A percentile compares a stretch with the other conserved stretches of the same genome.
Evolutionary conservation across 2,113 vertebrate species (phyloP).

Genomic region (Tenebrosternarchus preto): DNA sequence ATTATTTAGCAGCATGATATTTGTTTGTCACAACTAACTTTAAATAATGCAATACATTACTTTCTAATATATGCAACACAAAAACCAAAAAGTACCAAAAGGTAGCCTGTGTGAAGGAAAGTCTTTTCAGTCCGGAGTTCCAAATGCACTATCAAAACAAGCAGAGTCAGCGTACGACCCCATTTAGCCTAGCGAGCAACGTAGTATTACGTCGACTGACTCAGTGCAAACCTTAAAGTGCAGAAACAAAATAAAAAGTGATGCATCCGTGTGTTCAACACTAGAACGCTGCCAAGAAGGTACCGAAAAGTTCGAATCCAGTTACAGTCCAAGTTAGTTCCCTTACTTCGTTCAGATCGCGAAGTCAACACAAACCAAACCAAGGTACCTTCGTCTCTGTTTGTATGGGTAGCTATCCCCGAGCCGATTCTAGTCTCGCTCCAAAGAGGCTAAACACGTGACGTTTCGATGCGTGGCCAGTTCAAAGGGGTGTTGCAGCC

Average conservation of each 20-base stretch:
- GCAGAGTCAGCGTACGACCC: slow-evolving; percentile 49
- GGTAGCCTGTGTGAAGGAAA: slow-evolving; percentile 8
- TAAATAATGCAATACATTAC: slow-evolving; percentile 3
- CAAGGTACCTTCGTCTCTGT: slow-evolving; percentile 62
- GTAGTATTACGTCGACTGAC: slow-evolving; percentile 25
- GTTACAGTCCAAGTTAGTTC: slow-evolving; percentile 4
- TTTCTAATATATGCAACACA: slow-evolving; percentile 7
- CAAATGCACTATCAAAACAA: slow-evolving; percentile 57
- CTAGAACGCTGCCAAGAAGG: not conserved
- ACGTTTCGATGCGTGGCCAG: slow-evolving; percentile 69
- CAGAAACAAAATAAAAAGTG: slow-evolving; percentile 24
- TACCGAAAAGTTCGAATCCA: not conserved
- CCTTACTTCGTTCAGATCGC: slow-evolving; percentile 8
- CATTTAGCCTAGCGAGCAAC: slow-evolving; percentile 49
- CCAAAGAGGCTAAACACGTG: slow-evolving; percentile 68
- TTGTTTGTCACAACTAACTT: slow-evolving; percentile 5
- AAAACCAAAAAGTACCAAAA: slow-evolving; percentile 8
- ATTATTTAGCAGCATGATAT: slow-evolving; percentile 44
- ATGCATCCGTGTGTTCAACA: slow-evolving; percentile 10
- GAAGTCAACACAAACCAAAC: slow-evolving; percentile 62
- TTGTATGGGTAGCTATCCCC: slow-evolving; percentile 58
- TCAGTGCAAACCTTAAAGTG: slow-evolving; percentile 43
- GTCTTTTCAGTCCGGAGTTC: slow-evolving; percentile 51
- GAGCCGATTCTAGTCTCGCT: slow-evolving; percentile 63
- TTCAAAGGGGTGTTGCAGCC: slow-evolving; percentile 55